Conservation (phyloP, 2,797 vertebrate species). For the Peromyscus melanophrys region DNA sequence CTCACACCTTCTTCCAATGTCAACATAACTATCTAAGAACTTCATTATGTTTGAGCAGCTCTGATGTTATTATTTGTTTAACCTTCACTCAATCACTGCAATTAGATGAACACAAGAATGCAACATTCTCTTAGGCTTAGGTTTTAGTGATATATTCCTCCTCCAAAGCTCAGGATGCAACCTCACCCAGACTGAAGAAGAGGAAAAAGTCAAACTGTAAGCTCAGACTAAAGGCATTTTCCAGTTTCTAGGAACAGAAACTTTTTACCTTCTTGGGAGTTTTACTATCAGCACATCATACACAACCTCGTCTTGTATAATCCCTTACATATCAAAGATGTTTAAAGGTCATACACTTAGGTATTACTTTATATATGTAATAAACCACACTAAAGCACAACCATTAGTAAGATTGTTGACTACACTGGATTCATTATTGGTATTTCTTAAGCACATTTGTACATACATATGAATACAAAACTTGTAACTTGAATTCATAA, state of each 20-base stretch:
- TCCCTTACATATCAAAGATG: neutral
- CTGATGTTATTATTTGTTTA: neutral
- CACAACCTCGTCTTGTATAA: neutral
- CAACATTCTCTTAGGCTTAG: neutral
- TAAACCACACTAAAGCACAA: neutral
- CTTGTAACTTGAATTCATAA: constrained; percentile 44
- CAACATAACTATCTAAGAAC: neutral
- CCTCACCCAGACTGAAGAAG: neutral
- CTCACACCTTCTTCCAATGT: neutral
- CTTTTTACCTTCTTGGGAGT: neutral
- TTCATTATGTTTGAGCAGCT: neutral
- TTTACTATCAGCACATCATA: neutral
- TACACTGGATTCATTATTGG: neutral
- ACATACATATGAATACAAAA: neutral
- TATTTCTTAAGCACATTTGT: neutral
- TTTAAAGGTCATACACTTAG: neutral
- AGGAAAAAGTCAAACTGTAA: neutral
- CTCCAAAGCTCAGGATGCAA: neutral
- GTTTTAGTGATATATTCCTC: neutral
- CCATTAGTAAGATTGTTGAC: neutral
- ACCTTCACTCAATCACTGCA: neutral
- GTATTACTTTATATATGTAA: neutral
- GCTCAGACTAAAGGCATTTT: neutral
- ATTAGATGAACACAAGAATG: neutral
- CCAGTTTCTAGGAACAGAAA: neutral